A percentile compares a stretch with the other conserved stretches of the same genome.
phyloP scores from a whole-genome alignment of 2,888 invertebrate genomes.

The Callyntrura guangdongensis region DNA sequence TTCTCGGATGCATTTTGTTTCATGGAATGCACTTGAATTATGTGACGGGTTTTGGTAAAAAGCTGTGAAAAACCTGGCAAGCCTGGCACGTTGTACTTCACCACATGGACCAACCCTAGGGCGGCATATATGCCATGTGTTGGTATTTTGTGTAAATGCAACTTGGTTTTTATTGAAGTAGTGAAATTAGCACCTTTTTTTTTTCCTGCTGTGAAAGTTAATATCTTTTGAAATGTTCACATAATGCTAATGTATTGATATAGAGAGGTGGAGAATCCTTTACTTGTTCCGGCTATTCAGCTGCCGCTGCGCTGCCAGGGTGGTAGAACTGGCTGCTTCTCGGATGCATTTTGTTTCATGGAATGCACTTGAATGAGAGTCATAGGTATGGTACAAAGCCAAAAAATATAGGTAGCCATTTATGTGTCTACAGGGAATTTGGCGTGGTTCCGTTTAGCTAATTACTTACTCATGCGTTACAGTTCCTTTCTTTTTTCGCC shows the following conservation, averaged over 20 bases:
- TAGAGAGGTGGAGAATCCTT: not conserved
- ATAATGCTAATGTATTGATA: not conserved
- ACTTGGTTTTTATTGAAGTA: not conserved
- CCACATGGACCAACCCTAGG: too few species aligned
- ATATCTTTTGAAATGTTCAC: not conserved
- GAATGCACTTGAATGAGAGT: not conserved
- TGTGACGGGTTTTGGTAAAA: too few species aligned
- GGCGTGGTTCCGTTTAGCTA: slow-evolving; percentile 63
- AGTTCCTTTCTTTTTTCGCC: not conserved
- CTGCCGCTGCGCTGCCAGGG: too few species aligned
- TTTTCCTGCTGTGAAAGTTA: not conserved
- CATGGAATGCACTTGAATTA: not conserved
- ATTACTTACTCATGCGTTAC: slow-evolving; percentile 62
- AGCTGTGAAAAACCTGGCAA: not conserved
- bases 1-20: slow-evolving; percentile 25
- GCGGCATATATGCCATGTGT: not conserved
- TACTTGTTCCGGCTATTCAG: slow-evolving; percentile 1
- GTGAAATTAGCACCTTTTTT: slow-evolving; percentile 28
- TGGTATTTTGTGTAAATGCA: not conserved
- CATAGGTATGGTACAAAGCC: not conserved
- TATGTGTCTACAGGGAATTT: slow-evolving; percentile 56
- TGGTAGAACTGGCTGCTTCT: not conserved
- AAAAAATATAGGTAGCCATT: slow-evolving; percentile 34
- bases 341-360: slow-evolving; percentile 29
- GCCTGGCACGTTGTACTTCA: too few species aligned